Conservation (phyloP, 2,888 invertebrate species). For the Tachina fera region DNA sequence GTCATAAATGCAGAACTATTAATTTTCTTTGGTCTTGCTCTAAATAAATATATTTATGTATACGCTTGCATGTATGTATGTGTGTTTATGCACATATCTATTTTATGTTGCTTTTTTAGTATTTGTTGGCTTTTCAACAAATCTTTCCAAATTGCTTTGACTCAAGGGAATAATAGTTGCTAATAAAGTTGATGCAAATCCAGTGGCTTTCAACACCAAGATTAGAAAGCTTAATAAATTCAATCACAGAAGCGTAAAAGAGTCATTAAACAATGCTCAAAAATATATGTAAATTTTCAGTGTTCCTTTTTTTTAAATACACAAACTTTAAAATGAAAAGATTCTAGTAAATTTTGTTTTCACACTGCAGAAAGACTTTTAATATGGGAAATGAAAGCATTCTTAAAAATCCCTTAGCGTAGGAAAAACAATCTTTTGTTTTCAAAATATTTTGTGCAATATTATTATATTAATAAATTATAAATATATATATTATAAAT, state of each 20-base stretch:
- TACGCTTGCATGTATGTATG: too few relatives aligned
- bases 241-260: constrained; percentile 6
- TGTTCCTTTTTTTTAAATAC: background rate
- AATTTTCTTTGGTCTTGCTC: background rate
- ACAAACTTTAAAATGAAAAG: background rate
- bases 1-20: too few relatives aligned
- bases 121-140: constrained; percentile 15
- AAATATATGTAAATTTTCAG: background rate
- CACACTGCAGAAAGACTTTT: too few relatives aligned
- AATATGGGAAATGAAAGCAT: background rate
- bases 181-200: constrained; percentile 53
- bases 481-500: too few relatives aligned
- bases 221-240: constrained; percentile 26
- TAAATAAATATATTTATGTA: background rate
- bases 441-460: constrained; percentile 24
- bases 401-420: background rate
- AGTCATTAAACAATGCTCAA: background rate
- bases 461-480: too few relatives aligned
- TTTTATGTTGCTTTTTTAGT: constrained; percentile 24
- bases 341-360: background rate
- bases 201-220: constrained; percentile 34
- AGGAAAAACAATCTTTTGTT: background rate
- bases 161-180: constrained; percentile 48
- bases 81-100: background rate
- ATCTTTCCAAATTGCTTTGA: constrained; percentile 52